These are phyloP conservation scores for Cephus sareptanus DNA, from an alignment of 2,888 invertebrate species.

Conservation along the genomic window DNA sequence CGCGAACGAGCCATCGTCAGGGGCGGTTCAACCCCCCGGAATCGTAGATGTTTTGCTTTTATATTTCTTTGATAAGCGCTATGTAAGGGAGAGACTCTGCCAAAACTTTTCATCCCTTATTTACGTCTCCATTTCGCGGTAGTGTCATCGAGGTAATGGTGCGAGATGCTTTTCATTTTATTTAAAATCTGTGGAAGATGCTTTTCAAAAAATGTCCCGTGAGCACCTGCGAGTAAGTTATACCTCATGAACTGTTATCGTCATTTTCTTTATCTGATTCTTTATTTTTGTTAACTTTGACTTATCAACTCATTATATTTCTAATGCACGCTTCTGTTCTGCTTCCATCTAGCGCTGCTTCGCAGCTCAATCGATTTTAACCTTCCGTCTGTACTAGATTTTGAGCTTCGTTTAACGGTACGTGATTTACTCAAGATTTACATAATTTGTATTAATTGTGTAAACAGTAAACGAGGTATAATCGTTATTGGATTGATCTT, in stretches of 20 bases:
- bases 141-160: background rate
- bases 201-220: background rate
- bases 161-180: background rate
- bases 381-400: background rate
- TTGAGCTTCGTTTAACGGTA: background rate
- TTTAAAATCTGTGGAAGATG: background rate
- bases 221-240: background rate
- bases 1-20: slow-evolving; percentile 46
- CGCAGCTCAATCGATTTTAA: background rate
- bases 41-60: background rate
- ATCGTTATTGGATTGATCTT: background rate
- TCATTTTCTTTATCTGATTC: background rate
- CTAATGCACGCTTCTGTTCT: background rate
- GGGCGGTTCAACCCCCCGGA: slow-evolving; percentile 16
- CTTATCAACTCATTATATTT: background rate
- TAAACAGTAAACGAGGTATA: background rate
- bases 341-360: background rate
- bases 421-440: background rate
- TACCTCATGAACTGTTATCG: background rate
- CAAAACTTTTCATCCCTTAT: background rate
- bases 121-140: background rate
- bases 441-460: background rate
- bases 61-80: background rate
- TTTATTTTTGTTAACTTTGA: background rate
- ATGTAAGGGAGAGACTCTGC: background rate